Evolutionary conservation across 23 tunicate genomes (phyloP), one percentile per base, ranked within the genome.

Genomic region (Clavelina lepadiformis): DNA sequence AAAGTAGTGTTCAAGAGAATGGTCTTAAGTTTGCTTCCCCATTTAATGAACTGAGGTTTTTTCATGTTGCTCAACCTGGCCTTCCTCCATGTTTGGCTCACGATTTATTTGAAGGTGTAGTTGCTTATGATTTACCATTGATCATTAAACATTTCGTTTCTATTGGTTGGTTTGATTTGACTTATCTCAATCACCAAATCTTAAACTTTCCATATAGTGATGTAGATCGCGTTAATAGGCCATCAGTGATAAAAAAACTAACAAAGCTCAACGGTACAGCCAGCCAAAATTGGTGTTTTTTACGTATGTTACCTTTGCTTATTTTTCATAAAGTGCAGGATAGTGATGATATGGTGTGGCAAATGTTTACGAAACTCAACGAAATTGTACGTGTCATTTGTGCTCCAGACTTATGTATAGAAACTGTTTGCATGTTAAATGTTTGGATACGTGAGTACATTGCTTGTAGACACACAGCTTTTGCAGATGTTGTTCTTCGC

Each of bases 51-150:
- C 29, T 76, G 28, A 45, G 33, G 22, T 76, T 35, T 50, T 76
- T 49, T 65, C 73, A 66, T 53, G 82, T 65, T 30, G 35, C 33
- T 53, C 32, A 44, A n/a, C 82, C 82, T 44, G 82, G 82, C 23
- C 37, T 76, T 13, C 82, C 82, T 25, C 82, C 82, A 23, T 76
- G 82, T 53, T 35, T 76, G 22, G 82, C 61, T 28, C 82, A 76
- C 45, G 82, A 76, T 28, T 24, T 76, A 20, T 64, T 76, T 54
- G 82, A 76, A 28, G 82, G 73, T n/a, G 63, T 76, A 3, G 63
- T 76, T 5, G 34, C 34, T 28, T 64, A 76, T 64, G 82, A 76
- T 50, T 15, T 76, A 46, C 35, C 58, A 33, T 31, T 76, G 28
- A 65, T 20, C 36, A 65, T 76, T 30, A 76, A 76, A 21, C 52